Evolutionary conservation across 64 coral and sea anemone genomes (phyloP).

Genomic region (Montipora sp.): DNA sequence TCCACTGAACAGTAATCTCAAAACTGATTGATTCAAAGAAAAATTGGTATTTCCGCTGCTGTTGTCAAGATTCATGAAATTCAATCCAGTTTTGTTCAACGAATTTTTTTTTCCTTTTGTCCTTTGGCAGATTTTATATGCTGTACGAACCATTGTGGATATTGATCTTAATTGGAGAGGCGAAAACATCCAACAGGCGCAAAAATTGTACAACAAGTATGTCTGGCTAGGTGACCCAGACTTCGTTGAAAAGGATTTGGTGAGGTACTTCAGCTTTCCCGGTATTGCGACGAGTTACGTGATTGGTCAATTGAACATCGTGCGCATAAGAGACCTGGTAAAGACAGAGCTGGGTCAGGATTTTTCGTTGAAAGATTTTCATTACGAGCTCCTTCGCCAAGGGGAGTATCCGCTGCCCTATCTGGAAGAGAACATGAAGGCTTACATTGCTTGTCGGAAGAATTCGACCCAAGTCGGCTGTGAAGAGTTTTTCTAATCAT

Average conservation of each 20-base stretch:
- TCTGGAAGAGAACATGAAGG: slow-evolving; percentile 6
- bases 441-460: slow-evolving; percentile 17
- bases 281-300: slow-evolving; percentile 22
- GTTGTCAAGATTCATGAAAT: not conserved
- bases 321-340: not conserved
- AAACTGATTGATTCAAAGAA: too few relatives aligned
- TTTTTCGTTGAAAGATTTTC: slow-evolving; percentile 23
- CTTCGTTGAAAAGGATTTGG: not conserved
- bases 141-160: slow-evolving; percentile 24
- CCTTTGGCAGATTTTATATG: slow-evolving; percentile 4
- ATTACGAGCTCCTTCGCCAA: slow-evolving; percentile 22
- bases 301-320: slow-evolving; percentile 26
- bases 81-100: too few relatives aligned
- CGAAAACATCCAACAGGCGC: not conserved
- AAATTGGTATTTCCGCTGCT: too few relatives aligned
- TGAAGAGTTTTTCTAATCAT: slow-evolving; percentile 3
- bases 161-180: slow-evolving; percentile 19
- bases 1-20: too few relatives aligned
- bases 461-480: not conserved
- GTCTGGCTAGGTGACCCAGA: not conserved
- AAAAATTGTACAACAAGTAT: not conserved
- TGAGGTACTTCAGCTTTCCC: not conserved
- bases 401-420: slow-evolving; percentile 22
- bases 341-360: slow-evolving; percentile 7
- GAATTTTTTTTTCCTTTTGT: not conserved